phyloP scores from a whole-genome alignment of 2,113 vertebrate species.

The Ascaphus truei region DNA sequence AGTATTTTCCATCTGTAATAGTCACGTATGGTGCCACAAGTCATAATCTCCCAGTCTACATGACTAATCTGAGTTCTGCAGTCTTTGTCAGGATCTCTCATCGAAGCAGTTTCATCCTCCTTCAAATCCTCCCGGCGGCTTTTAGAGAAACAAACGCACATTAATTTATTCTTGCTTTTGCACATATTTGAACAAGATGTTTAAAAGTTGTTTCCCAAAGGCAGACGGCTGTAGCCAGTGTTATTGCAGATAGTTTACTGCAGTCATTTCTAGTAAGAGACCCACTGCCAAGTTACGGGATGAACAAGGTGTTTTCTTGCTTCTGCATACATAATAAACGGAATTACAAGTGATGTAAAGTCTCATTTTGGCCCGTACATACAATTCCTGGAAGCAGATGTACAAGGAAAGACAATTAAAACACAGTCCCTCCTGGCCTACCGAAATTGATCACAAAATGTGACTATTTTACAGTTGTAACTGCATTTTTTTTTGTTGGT shows the following conservation, averaged over 20 bases:
- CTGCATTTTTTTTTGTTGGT: too few relatives aligned
- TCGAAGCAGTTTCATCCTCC: neutral
- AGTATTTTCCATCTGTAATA: neutral
- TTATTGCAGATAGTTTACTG: neutral
- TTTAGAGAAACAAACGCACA: slow-evolving; percentile 9
- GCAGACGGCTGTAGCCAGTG: neutral
- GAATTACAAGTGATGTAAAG: too few relatives aligned
- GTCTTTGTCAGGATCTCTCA: neutral
- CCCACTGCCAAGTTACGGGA: neutral
- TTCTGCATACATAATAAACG: neutral
- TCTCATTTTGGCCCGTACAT: too few relatives aligned
- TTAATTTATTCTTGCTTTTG: neutral
- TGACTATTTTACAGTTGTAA: too few relatives aligned
- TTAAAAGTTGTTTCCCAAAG: slow-evolving; percentile 14
- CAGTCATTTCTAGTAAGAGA: neutral
- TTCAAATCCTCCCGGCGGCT: neutral
- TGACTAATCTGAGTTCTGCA: slow-evolving; percentile 12
- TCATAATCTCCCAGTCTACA: neutral
- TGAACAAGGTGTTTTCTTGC: neutral
- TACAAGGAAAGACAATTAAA: too few relatives aligned
- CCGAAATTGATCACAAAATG: too few relatives aligned
- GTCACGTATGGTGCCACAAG: neutral
- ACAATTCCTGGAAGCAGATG: too few relatives aligned
- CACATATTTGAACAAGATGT: slow-evolving; percentile 19
- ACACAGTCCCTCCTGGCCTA: too few relatives aligned